Conservation (phyloP, 2,113 vertebrate genomes). For the Ammodytes marinus region DNA sequence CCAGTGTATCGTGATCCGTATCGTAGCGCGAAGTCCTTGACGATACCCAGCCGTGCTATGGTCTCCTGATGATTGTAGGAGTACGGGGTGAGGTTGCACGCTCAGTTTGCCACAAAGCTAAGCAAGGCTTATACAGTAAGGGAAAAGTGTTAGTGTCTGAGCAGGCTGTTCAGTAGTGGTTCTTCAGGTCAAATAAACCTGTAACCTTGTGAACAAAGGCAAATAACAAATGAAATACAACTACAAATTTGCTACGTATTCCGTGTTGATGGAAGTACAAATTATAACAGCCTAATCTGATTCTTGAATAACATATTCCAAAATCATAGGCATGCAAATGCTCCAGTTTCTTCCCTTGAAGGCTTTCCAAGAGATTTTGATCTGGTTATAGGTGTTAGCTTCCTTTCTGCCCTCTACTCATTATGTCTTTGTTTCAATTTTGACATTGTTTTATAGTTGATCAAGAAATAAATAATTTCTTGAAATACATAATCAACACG, state of each 20-base stretch:
- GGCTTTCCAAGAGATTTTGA: background rate
- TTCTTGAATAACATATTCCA: background rate
- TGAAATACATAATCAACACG: background rate
- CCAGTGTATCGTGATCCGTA: too few species aligned
- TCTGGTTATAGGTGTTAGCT: background rate
- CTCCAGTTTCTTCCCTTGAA: background rate
- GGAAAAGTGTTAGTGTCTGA: too few species aligned
- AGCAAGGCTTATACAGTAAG: too few species aligned
- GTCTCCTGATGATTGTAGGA: too few species aligned
- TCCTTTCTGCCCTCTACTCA: background rate
- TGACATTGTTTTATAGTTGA: background rate
- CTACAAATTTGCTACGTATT: background rate
- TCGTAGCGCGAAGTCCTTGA: too few species aligned
- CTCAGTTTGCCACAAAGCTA: too few species aligned
- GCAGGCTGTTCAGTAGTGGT: too few species aligned
- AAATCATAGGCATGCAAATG: background rate
- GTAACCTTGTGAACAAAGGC: too few species aligned
- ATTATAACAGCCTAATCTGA: background rate
- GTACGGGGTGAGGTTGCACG: too few species aligned
- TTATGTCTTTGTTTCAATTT: conserved; percentile 1
- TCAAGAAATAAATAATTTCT: background rate
- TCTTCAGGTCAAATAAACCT: too few species aligned
- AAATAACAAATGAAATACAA: too few species aligned
- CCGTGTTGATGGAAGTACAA: background rate
- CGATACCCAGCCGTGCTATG: too few species aligned